Evolutionary conservation across 2,888 invertebrate species (phyloP), one percentile per base, ranked within the genome.

Genomic region (Luperina nickerlii): DNA sequence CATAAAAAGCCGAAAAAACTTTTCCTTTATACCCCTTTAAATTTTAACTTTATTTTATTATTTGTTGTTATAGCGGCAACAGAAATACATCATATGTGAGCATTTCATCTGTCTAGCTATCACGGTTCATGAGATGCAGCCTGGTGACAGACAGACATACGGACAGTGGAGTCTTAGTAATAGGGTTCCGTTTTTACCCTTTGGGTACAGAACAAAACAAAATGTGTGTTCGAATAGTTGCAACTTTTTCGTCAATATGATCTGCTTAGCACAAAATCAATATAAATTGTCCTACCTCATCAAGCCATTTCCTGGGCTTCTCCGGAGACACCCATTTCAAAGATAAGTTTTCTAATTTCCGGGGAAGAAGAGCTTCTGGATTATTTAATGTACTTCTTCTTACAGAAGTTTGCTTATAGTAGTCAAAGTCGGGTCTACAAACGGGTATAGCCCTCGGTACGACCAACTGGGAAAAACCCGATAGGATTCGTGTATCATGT

Each of bases 201-300:
- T 42, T 42, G 38, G 38, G 38, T 42, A 42, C 38, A 6, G 38
- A 42, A 42, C 5, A 13, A 51, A 32, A 32, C 42, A 15, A 51
- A 38, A 15, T 27, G 11, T 18, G 24, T 32, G 69, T 69, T 48
- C 27, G 20, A 32, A 38, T 57, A 24, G 6, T 70, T 27, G 11
- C 24, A 15, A 38, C 2, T 27, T 72, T 68, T 72, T 38, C 2
- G 3, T 74, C 18, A 32, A 48, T 32, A 18, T 11, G 24, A 45
- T 15, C 15, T 27, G 32, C 32, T 24, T 66, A 62, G 15, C 15
- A 60, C 2, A 6, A 69, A 70, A 82, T 57, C 0, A 38, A n/a
- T 24, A 9, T 57, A 57, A 60, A 38, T 60, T n/a, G n/a, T 42
- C 72, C 81, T 72, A 85, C 85, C 80, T 74, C 5, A 45, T 80